A percentile compares a stretch with the other conserved stretches of the same genome.
Conservation (phyloP, 2,113 vertebrate genomes). For the Microtus montanus region DNA sequence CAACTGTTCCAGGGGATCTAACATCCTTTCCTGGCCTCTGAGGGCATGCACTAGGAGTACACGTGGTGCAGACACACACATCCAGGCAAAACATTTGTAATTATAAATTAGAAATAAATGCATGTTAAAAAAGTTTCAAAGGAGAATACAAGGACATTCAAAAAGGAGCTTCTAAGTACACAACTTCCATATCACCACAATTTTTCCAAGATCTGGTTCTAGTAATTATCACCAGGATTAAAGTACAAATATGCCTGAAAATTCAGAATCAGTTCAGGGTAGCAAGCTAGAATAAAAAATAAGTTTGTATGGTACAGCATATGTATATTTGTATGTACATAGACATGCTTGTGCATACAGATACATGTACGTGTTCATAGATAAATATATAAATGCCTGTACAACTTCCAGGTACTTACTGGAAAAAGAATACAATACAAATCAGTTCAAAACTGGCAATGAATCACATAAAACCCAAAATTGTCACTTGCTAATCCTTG, state of each 20-base stretch:
- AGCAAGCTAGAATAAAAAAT: not conserved
- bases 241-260: not conserved
- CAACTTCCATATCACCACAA: not conserved
- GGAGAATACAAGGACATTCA: not conserved
- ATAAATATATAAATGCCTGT: not conserved
- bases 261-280: not conserved
- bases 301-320: not conserved
- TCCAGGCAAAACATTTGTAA: not conserved
- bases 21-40: not conserved
- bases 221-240: not conserved
- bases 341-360: not conserved
- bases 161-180: not conserved
- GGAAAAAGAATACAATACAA: not conserved
- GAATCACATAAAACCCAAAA: not conserved
- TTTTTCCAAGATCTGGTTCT: not conserved
- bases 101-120: not conserved
- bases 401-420: not conserved
- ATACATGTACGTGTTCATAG: not conserved
- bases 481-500: constrained; percentile 32
- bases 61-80: not conserved
- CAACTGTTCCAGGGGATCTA: not conserved
- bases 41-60: not conserved
- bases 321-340: not conserved
- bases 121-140: not conserved
- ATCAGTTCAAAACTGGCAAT: constrained; percentile 16